Evolutionary conservation across 2,888 invertebrate genomes (phyloP), one percentile per base, ranked within the genome.

Genomic region (Mactromeris polynyma): DNA sequence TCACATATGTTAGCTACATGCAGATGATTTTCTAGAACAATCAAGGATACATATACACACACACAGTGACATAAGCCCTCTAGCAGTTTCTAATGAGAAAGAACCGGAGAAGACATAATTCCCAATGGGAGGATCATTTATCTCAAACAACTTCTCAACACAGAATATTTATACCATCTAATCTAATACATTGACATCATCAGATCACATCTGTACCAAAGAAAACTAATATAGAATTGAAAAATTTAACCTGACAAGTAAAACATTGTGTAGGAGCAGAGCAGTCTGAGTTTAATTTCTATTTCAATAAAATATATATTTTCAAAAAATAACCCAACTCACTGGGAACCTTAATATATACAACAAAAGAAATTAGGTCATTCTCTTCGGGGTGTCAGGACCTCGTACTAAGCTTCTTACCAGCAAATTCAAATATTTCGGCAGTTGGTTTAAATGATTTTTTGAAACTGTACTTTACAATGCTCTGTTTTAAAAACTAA

Each of bases 11-110:
- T 64, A n/a, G 26, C n/a, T 26, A 64, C 26, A 64, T 64, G 58
- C 58, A 64, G n/a, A 64, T 64, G 58, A 64, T 64, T 26, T 64
- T 64, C 58, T 26, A 9, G 58, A 64, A 64, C 58, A 64, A 64
- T 64, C 58, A n/a, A 64, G 26, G 4, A 64, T 26, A 64, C 26
- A 64, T 64, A 26, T 26, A 2, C 58, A 64, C n/a, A 26, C 58
- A 26, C 58, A n/a, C 58, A 64, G n/a, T n/a, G 58, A 26, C 26
- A 64, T 26, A 64, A 64, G 26, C 58, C 58, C 58, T 26, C 2
- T 0, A 26, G 58, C 58, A 64, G 26, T 51, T 51, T 51, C 14
- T 19, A 51, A 17, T 19, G 19, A 51, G 51, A 26, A 64, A 64
- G 26, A n/a, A 21, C 26, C 0, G 58, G 58, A n/a, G 58, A 64